Evolutionary conservation across 2,113 vertebrate genomes (phyloP), one percentile per base, ranked within the genome.

Genomic region (Charadrius vociferus): DNA sequence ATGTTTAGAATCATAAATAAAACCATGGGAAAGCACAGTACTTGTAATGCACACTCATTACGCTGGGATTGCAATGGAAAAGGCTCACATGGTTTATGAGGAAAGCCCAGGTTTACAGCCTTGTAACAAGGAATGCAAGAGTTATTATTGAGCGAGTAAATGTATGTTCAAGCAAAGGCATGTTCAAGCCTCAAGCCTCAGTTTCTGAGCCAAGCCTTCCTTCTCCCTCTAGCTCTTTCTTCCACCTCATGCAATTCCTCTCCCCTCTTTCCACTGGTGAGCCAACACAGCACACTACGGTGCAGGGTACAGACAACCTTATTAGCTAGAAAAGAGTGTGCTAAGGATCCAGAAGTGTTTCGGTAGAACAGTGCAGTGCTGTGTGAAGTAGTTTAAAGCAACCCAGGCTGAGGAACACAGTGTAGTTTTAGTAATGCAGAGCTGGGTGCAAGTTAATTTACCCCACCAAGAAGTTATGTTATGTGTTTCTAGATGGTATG

Each of bases 1-100:
- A 9, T 73, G 49, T 79, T 53, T 81, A 80, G 62, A 93, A 71
- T 94, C 56, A 34, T 70, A 80, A 92, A 61, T 90, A 63, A 89
- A 93, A 49, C n/a, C 56, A 89, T 10, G 21, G 74, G 71, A 93
- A 93, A 61, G 30, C 27, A 85, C 6, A n/a, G 6, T 72, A 30
- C 56, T 78, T 65, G 47, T 24, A 85, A 49, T 29, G 52, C 47
- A 80, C 0, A 0, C 20, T 63, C 41, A 21, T 92, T 79, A 39
- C 4, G 4, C 39, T 55, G 55, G 24, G 20, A 56, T 58, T 81
- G 16, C 65, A 70, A 49, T 21, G 21, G 50, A 49, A 83, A 68
- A 88, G n/a, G 21, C 68, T 87, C 55, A 56, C 11, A 32, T 0
- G 13, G 23, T 82, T 92, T 79, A 72, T 29, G 24, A 66, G 20